Base-by-base conservation (phyloP, 2,113 vertebrate species). In the Aptenodytes patagonicus region DNA sequence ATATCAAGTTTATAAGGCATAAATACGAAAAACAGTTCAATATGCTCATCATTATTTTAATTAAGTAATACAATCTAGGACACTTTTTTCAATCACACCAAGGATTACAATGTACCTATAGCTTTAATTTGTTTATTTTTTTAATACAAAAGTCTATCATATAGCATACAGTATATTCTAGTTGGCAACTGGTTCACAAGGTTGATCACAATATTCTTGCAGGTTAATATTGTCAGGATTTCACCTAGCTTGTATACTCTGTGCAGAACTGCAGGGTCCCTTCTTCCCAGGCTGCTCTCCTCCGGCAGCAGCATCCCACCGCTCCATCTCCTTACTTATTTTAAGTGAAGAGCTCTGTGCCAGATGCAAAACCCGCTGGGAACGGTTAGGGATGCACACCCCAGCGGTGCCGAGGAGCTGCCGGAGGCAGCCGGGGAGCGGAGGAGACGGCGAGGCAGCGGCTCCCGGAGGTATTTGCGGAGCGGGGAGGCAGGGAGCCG, bases 1-100 rank as follows among this genome's bases (percentile, higher is more conserved):
- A 97, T 96, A 97, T 94, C 90, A 96, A 95, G 90, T 95, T 97
- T 95, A 97, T 98, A 98, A 98, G 98, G 98, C 98, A 98, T 98
- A 98, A 97, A 98, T 97, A 98, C 49, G 19, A 97, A 98, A 96
- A 95, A 93, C 97, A 97, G 84, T 95, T 95, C 94, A 97, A 97
- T 97, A 97, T 88, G 93, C 88, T 98, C 97, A 93, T 97, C 92
- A 83, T 95, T 85, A 72, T 97, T 96, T 97, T 95, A 96, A 96
- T 96, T 97, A 93, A 96, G 71, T 97, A 97, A 97, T 97, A 98
- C 93, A 96, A 93, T 80, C 88, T 93, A 96, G 93, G 93, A 97
- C 93, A 96, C 87, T 95, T 97, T 92, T 95, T 95, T 96, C 95
- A 90, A 61, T 91, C 89, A 94, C 94, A 97, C 58, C 95, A 96